Evolutionary conservation across 2,797 vertebrate species (phyloP).

Genomic region (Micropoecilia bifurca): DNA sequence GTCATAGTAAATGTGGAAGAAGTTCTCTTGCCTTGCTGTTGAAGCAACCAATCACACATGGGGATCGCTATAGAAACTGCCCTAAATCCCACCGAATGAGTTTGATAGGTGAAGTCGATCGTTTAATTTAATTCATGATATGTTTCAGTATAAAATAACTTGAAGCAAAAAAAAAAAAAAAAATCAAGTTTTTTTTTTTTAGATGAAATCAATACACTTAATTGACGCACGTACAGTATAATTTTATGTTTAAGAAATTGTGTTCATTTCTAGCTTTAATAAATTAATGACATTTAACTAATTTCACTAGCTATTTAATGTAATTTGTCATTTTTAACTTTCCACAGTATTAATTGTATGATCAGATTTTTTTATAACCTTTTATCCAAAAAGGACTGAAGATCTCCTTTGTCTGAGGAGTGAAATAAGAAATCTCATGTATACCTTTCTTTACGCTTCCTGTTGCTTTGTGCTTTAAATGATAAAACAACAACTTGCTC

Average conservation of each 20-base stretch:
- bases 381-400: not conserved
- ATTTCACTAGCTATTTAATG: not conserved
- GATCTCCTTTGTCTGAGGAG: not conserved
- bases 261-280: not conserved
- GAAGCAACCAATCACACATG: not conserved
- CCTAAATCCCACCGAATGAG: not conserved
- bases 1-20: not conserved
- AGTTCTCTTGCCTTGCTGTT: not conserved
- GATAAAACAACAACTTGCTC: conserved; percentile 82
- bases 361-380: not conserved
- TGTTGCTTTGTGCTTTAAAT: conserved; percentile 81
- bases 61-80: not conserved
- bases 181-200: too few species aligned
- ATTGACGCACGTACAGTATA: not conserved
- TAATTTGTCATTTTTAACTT: too few species aligned
- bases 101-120: not conserved
- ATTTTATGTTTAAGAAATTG: not conserved
- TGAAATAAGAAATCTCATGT: not conserved
- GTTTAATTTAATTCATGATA: not conserved
- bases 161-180: too few species aligned
- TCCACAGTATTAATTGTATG: too few species aligned
- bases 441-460: conserved; percentile 84
- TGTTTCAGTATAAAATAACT: not conserved
- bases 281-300: not conserved
- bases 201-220: not conserved